Percentiles rank a stretch among this genome's conserved stretches.
Evolutionary conservation across 2,113 vertebrate genomes (phyloP).

Genomic region (Benitochromis conjunctus): DNA sequence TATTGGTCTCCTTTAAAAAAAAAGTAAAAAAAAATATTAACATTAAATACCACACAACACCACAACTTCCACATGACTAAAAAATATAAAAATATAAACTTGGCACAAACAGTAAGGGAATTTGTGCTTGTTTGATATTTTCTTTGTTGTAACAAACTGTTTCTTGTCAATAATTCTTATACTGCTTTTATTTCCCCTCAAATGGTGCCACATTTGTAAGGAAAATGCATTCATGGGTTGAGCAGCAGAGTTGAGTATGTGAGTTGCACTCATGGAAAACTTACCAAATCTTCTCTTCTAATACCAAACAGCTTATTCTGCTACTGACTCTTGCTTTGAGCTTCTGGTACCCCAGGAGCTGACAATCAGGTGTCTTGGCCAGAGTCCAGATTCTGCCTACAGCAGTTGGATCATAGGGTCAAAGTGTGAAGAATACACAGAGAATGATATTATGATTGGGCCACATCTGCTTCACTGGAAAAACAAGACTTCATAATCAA

Average conservation of each 20-base stretch:
- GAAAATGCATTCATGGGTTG: not conserved
- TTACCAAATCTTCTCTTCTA: not conserved
- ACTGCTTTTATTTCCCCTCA: not conserved
- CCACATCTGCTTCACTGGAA: not conserved
- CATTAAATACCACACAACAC: not conserved
- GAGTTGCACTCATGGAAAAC: not conserved
- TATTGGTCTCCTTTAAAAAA: not conserved
- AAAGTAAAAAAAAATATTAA: not conserved
- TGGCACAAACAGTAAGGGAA: too few relatives aligned
- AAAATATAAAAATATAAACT: not conserved
- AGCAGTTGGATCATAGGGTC: not conserved
- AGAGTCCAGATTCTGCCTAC: not conserved
- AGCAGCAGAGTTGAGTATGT: not conserved
- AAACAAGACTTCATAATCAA: not conserved
- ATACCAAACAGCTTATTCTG: not conserved
- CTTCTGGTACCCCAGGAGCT: not conserved
- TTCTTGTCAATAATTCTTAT: not conserved
- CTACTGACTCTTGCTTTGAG: not conserved
- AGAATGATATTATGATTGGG: not conserved
- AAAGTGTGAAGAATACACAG: not conserved
- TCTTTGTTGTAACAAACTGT: not conserved
- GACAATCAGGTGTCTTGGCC: not conserved
- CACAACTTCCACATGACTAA: not conserved
- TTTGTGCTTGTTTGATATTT: not conserved
- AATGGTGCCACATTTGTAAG: not conserved